Base-by-base conservation (phyloP, 2,113 vertebrate genomes). In the Corydoras maculifer region DNA sequence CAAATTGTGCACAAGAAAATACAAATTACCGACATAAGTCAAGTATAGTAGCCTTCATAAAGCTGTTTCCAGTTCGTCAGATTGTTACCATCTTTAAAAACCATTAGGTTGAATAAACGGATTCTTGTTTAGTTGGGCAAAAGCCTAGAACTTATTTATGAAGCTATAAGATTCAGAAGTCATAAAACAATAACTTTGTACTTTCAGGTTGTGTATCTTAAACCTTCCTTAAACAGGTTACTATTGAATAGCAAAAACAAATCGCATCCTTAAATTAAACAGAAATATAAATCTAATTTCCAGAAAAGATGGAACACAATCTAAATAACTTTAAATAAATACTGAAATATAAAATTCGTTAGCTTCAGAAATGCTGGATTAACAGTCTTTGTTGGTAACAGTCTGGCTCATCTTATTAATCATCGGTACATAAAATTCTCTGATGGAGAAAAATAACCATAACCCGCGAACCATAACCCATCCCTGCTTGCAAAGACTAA, bases 31-130 rank as follows among this genome's bases (percentile, higher is more conserved):
- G 35, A 9, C 10, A 18, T 3, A 30, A 55, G n/a, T 15, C 35
- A 49, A 73, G 10, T 31, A n/a, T 50, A 31, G 35, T 3, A 35
- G 48, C 2, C 57, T 67, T 64, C 49, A 55, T 62, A 35, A 61
- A 29, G 32, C 71, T 67, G 72, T 68, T 74, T 58, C 18, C 58
- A 49, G 65, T 64, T 74, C 65, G 18, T 65, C 62, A 58, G 62
- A 58, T 66, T 65, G 13, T 8, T 49, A 65, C 35, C 58, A 29
- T 43, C 35, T 32, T 5, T 10, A 58, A 25, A 50, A 13, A 63
- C 1, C 54, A 31, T 43, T 57, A 25, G n/a, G 61, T 29, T 32
- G 29, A 31, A 35, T 62, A 14, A 35, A 31, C 29, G 30, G 3
- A 3, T 35, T 53, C 8, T 43, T 67, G 14, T 67, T 67, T n/a